These are phyloP conservation scores for Ypsolopha scabrella DNA, from an alignment of 2,888 invertebrate species.

Conservation along the genomic window DNA sequence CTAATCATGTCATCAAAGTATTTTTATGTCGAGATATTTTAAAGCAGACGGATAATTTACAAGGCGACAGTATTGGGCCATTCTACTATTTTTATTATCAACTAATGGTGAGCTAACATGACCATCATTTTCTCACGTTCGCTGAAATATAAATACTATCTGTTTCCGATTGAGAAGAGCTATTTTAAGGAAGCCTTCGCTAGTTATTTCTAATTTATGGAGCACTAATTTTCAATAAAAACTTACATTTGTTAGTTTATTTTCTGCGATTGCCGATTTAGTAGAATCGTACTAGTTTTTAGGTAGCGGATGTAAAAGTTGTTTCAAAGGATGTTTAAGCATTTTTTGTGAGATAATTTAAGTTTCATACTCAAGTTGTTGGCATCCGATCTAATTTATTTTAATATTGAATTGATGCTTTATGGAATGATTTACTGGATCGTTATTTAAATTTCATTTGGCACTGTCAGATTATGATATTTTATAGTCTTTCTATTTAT, in stretches of 20 bases:
- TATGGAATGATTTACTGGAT: too few species aligned
- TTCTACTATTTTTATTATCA: neutral
- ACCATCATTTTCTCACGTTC: neutral
- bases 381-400: neutral
- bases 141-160: neutral
- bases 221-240: neutral
- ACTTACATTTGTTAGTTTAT: neutral
- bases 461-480: too few species aligned
- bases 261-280: neutral
- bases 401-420: too few species aligned
- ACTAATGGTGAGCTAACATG: neutral
- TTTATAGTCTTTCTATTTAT: too few species aligned
- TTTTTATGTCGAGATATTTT: too few species aligned
- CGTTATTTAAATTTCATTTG: too few species aligned
- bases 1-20: too few species aligned
- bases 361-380: neutral
- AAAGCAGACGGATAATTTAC: neutral
- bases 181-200: neutral
- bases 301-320: neutral
- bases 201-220: neutral
- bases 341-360: neutral
- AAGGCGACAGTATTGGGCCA: neutral
- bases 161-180: neutral
- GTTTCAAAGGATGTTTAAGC: neutral
- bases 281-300: too few species aligned